Base-by-base conservation (phyloP, 1,140 invertebrate species). In the Physella acuta region DNA sequence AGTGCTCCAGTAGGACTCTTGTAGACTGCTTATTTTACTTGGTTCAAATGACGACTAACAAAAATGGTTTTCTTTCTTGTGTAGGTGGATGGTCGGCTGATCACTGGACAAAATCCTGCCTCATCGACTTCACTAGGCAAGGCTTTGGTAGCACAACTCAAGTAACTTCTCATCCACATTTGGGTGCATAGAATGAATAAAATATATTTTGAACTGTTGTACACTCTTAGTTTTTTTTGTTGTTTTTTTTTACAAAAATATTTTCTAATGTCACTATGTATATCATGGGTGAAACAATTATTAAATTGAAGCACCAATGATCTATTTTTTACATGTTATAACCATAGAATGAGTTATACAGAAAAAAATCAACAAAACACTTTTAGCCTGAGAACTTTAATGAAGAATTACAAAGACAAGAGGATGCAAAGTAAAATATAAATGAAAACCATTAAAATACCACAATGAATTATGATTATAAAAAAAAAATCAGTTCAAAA, bases 101-200 rank as follows among this genome's bases (percentile, higher is more conserved):
- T 68, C 26, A 68, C 66, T 26, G 66, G 66, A 39, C 66, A 68
- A 30, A 68, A 68, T 26, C 66, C 66, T n/a, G 56, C 53, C 30
- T 68, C 66, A n/a, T 39, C 66, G 14, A 16, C 66, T 4, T 24
- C 24, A 31, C 24, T 68, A 0, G 66, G 66, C 1, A 37, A 67
- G 20, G 31, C 31, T n/a, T 11, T 67, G 11, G 14, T 65, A 2
- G 1, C 36, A 26, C 31, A 33, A 31, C 44, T 65, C 14, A 52
- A 65, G 51, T 65, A 33, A 55, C 11, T 37, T 28, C 5, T n/a
- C n/a, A n/a, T n/a, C n/a, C n/a, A n/a, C n/a, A n/a, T n/a, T n/a
- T n/a, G n/a, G n/a, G n/a, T n/a, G n/a, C n/a, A n/a, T n/a, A n/a
- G n/a, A n/a, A n/a, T n/a, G n/a, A n/a, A n/a, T n/a, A n/a, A n/a